phyloP scores from a whole-genome alignment of 2,113 vertebrate species.

The Petaurus breviceps region DNA sequence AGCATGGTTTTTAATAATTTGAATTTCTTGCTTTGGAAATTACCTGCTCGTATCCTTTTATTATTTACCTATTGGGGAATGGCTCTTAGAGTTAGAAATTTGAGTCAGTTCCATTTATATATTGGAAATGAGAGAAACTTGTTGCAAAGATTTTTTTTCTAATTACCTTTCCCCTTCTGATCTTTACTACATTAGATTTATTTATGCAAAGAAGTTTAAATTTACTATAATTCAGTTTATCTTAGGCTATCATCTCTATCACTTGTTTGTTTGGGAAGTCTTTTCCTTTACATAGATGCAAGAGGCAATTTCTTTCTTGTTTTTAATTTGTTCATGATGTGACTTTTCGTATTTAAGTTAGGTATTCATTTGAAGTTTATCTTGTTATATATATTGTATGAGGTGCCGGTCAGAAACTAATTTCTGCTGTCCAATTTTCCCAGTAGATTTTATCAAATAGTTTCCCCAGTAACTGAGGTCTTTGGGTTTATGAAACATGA shows the following conservation, averaged over 20 bases:
- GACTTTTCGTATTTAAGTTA: background rate
- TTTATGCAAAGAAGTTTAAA: background rate
- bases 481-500: background rate
- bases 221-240: background rate
- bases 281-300: background rate
- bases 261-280: background rate
- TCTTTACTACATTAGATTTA: background rate
- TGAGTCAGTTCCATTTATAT: background rate
- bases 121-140: background rate
- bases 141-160: background rate
- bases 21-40: background rate
- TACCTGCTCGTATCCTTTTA: background rate
- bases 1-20: background rate
- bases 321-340: background rate
- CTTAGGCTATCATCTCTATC: background rate
- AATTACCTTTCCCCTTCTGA: background rate
- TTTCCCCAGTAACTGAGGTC: background rate
- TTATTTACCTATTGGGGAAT: background rate
- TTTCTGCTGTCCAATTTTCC: background rate
- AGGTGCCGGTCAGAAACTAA: background rate
- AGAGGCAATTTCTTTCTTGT: background rate
- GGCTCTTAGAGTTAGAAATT: background rate
- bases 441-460: background rate
- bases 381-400: background rate
- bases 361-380: background rate